These are phyloP conservation scores for Emmelina monodactyla DNA, from an alignment of 2,888 invertebrate species.

Conservation along the genomic window DNA sequence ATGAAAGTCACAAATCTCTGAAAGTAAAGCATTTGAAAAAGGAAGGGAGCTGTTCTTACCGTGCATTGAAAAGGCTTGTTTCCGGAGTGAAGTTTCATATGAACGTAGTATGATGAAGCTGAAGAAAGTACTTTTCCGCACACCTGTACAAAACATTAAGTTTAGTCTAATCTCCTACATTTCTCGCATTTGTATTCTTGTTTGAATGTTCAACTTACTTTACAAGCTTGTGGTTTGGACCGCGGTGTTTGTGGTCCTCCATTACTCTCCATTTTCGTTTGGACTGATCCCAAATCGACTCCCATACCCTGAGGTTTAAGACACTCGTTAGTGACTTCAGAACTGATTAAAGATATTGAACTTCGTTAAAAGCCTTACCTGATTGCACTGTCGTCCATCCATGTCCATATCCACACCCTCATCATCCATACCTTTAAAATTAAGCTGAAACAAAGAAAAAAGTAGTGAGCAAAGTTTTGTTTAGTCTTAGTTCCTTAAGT, in stretches of 20 bases:
- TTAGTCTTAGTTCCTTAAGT: too few relatives aligned
- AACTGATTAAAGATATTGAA: too few relatives aligned
- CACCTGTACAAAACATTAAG: too few relatives aligned
- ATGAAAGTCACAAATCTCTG: too few relatives aligned
- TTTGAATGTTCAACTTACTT: constrained; percentile 57
- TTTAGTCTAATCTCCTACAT: too few relatives aligned
- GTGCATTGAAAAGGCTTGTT: constrained; percentile 83
- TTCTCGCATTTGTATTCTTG: too few relatives aligned
- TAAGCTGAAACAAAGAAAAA: constrained; percentile 39
- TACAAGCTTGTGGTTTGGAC: constrained; percentile 78
- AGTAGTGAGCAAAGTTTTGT: too few relatives aligned
- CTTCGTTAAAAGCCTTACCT: constrained; percentile 33
- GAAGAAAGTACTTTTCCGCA: constrained; percentile 81
- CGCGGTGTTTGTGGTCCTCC: constrained; percentile 54
- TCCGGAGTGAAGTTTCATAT: constrained; percentile 83
- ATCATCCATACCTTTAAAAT: constrained; percentile 61
- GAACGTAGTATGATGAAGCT: constrained; percentile 81
- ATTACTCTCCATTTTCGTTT: constrained; percentile 59
- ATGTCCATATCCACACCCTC: constrained; percentile 61
- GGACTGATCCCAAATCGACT: constrained; percentile 56
- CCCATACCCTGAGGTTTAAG: constrained; percentile 54
- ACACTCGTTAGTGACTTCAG: too few relatives aligned
- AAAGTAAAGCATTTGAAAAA: too few relatives aligned
- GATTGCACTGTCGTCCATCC: constrained; percentile 56
- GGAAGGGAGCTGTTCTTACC: too few relatives aligned